Base-by-base conservation (phyloP, 2,797 vertebrate species). In the Somateria mollissima region DNA sequence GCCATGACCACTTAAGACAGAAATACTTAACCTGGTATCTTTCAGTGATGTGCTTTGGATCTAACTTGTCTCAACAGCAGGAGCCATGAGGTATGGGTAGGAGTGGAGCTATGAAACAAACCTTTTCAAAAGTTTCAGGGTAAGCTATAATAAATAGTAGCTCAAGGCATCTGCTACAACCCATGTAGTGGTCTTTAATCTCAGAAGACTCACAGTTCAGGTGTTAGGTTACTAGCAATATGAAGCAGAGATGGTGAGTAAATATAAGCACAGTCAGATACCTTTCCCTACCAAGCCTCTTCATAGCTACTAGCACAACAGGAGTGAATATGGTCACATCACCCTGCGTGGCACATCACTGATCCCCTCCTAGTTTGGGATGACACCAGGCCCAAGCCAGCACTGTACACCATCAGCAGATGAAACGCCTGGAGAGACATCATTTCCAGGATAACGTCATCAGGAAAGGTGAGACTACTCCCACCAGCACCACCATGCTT, bases 181-280 rank as follows among this genome's bases (percentile, higher is more conserved):
- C 64, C 60, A 89, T 64, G 28, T 57, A 53, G 10, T 3, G 24
- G 56, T 61, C 74, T 51, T 19, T 11, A 70, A 61, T 54, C 39
- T 73, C 73, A 12, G 2, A 30, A 43, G 73, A 64, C n/a, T 70
- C 47, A 56, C 54, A 30, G 43, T 39, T 22, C 5, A 17, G 28
- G 7, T 39, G 39, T 17, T 71, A 80, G 71, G 90, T 95, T 95
- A 96, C 96, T 14, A 93, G 76, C 77, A 82, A 88, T 70, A 88
- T 2, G 78, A 95, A 97, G 96, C 93, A 97, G 72, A 90, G 72
- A 91, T 1, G 81, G 74, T 19, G 80, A 95, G 66, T 22, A 57
- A 92, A 97, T 27, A 82, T 89, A 73, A 91, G 80, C 49, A 49
- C 61, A 30, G 43, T n/a, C 53, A 41, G 25, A 32, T 1, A 5